Evolutionary conservation across 2,888 invertebrate species (phyloP).

Genomic region (Salticus scenicus): DNA sequence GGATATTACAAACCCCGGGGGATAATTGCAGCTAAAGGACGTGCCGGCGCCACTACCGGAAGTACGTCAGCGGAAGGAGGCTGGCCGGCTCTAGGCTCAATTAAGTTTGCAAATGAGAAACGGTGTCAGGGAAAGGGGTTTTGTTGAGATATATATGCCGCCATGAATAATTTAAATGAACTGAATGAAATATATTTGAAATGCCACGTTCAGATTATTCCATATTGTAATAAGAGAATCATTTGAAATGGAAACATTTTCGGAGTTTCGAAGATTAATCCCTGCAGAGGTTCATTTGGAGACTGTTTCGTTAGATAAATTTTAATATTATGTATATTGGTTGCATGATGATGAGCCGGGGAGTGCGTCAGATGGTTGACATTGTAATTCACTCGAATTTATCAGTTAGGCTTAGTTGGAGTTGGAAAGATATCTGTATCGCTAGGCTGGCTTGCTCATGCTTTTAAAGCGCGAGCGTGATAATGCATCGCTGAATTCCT

Average conservation of each 20-base stretch:
- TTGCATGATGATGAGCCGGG: neutral
- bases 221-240: neutral
- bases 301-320: neutral
- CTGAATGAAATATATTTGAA: neutral
- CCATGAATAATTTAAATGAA: neutral
- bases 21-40: neutral
- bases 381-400: too few species aligned
- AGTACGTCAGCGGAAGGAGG: slow-evolving; percentile 50
- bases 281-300: neutral
- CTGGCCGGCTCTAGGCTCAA: slow-evolving; percentile 33
- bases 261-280: neutral
- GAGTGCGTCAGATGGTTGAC: too few species aligned
- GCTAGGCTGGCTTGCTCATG: too few species aligned
- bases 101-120: slow-evolving; percentile 43
- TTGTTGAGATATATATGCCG: neutral
- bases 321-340: neutral
- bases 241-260: neutral
- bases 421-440: too few species aligned
- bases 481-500: too few species aligned
- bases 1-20: neutral
- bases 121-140: neutral
- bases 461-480: too few species aligned
- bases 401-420: too few species aligned
- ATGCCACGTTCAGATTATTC: neutral
- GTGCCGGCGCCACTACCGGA: slow-evolving; percentile 29